Evolutionary conservation across 2,113 vertebrate genomes (phyloP), one percentile per base, ranked within the genome.

Genomic region (Trochalopteron elliotii): DNA sequence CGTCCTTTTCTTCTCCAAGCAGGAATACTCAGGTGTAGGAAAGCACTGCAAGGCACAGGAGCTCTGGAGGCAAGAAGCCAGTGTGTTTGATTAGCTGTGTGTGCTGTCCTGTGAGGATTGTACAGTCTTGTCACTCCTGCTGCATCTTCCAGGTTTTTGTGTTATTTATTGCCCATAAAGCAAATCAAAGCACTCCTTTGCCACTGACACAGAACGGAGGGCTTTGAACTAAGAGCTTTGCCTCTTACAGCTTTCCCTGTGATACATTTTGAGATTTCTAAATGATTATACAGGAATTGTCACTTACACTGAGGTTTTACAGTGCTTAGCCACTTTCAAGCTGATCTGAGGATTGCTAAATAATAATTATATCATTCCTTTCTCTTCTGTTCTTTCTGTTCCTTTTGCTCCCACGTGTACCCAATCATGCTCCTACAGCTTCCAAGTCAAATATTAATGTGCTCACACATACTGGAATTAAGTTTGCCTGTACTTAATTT

Each of bases 151-250:
- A 87, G 40, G 15, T 2, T 37, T 33, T 72, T 57, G 49, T 82
- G 86, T 87, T 90, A 83, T 93, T 96, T 96, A 75, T 87, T 93
- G 90, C 45, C 74, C 75, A 65, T 87, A 94, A 94, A 94, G 78
- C 33, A 92, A 83, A 93, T 72, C 44, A 35, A 82, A 95, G 74
- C 39, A 72, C 77, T 93, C 72, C 83, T 92, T 88, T 76, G 72
- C 78, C 44, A 30, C 53, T 81, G 87, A 64, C 49, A 35, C 5
- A 56, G 76, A 42, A 5, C 1, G 37, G 33, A 90, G 44, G 75
- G 45, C 71, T 92, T 92, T 64, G 68, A 92, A 70, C 56, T 55
- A 82, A 89, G 42, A 25, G 56, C 50, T 89, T 82, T 70, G 52
- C 52, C 65, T 86, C 52, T 77, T 80, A 20, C n/a, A 37, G 23